Conservation (phyloP, 2,888 invertebrate genomes). For the Campaea margaritaria region DNA sequence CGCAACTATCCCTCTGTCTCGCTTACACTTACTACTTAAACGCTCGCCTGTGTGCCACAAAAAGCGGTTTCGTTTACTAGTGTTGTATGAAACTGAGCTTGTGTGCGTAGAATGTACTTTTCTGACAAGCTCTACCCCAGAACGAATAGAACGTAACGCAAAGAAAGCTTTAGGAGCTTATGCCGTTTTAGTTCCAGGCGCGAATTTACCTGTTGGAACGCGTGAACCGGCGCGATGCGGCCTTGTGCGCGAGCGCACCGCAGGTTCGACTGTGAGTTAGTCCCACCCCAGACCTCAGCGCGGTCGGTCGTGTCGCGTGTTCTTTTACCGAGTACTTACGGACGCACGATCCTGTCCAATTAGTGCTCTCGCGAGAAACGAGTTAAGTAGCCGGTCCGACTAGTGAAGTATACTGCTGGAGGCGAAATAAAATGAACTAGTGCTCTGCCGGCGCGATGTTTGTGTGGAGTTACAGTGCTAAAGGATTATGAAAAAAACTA, state of each 20-base stretch:
- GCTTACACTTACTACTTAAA: conserved; percentile 68
- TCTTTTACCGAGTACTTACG: conserved; percentile 57
- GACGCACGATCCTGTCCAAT: conserved; percentile 80
- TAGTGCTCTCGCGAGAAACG: conserved; percentile 83
- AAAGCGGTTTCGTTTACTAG: conserved; percentile 79
- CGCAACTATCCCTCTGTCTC: conserved; percentile 73
- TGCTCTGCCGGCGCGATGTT: conserved; percentile 64
- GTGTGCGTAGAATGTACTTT: conserved; percentile 78
- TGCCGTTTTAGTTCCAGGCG: conserved; percentile 63
- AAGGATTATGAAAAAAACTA: conserved; percentile 73
- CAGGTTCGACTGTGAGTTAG: conserved; percentile 79
- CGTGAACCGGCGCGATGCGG: conserved; percentile 84
- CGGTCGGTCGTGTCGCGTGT: conserved; percentile 75
- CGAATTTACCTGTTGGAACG: conserved; percentile 86
- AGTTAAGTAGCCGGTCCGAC: conserved; percentile 82
- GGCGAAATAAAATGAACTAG: conserved; percentile 70
- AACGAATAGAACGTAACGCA: conserved; percentile 65
- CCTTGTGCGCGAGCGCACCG: conserved; percentile 86
- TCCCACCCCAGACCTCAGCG: conserved; percentile 82
- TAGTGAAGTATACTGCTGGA: conserved; percentile 70
- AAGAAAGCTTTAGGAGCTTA: conserved; percentile 66
- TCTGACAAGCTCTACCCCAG: conserved; percentile 75
- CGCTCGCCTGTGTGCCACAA: conserved; percentile 75
- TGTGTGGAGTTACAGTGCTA: conserved; percentile 71
- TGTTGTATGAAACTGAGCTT: conserved; percentile 57